Evolutionary conservation across 2,797 vertebrate genomes (phyloP).

Genomic region (Acanthiza pusilla): DNA sequence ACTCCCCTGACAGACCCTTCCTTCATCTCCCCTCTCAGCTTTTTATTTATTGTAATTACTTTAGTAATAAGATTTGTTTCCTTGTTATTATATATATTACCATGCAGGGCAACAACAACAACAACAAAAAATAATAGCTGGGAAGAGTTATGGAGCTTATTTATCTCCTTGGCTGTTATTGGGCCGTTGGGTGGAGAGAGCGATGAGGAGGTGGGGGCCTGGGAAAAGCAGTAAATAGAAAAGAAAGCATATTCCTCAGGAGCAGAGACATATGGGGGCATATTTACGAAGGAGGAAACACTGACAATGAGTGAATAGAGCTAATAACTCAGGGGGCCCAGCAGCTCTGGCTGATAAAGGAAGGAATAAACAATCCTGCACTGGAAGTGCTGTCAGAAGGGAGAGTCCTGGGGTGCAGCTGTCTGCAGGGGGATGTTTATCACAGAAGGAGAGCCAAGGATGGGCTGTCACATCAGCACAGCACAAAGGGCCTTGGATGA

Average conservation of each 20-base stretch:
- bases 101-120: slow-evolving; percentile 57
- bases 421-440: not conserved
- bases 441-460: not conserved
- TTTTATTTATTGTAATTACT: slow-evolving; percentile 80
- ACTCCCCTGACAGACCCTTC: slow-evolving; percentile 60
- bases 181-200: slow-evolving; percentile 47
- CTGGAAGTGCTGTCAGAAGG: not conserved
- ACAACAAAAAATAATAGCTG: slow-evolving; percentile 59
- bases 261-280: slow-evolving; percentile 54
- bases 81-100: slow-evolving; percentile 74
- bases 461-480: not conserved
- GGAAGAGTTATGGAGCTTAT: slow-evolving; percentile 77
- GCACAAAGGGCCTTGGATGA: not conserved
- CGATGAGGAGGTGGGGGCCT: not conserved
- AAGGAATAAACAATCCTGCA: slow-evolving; percentile 48
- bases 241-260: slow-evolving; percentile 53
- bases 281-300: slow-evolving; percentile 67
- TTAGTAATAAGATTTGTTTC: slow-evolving; percentile 78
- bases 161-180: slow-evolving; percentile 73
- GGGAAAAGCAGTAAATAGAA: slow-evolving; percentile 69
- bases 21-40: slow-evolving; percentile 56
- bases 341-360: slow-evolving; percentile 56
- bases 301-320: slow-evolving; percentile 58
- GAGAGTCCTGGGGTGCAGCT: slow-evolving; percentile 1
- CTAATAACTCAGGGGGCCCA: slow-evolving; percentile 68